These are phyloP conservation scores for Leptodactylus fuscus DNA, from an alignment of 2,113 vertebrate species.

Conservation along the genomic window DNA sequence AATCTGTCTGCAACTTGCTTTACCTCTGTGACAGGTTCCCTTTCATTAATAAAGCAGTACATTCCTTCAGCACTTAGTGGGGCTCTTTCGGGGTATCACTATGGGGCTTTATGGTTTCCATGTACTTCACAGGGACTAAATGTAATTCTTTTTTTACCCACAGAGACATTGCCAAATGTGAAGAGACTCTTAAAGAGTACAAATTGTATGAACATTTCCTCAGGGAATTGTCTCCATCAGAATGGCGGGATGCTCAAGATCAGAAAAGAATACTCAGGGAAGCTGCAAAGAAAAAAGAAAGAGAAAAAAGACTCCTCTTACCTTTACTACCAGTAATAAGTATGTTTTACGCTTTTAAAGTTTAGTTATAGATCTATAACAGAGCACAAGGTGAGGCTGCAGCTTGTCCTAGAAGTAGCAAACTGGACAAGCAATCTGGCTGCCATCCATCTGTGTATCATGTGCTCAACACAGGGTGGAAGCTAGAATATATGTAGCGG, in stretches of 20 bases:
- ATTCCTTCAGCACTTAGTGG: background rate
- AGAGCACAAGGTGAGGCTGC: background rate
- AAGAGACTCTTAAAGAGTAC: conserved; percentile 70
- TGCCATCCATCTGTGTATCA: background rate
- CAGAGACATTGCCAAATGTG: conserved; percentile 71
- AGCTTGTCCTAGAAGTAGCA: background rate
- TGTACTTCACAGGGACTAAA: background rate
- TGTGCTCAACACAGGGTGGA: background rate
- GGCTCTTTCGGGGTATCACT: background rate
- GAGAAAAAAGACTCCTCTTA: background rate
- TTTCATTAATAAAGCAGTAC: too few species aligned
- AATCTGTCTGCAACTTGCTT: too few species aligned
- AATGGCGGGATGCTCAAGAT: conserved; percentile 67
- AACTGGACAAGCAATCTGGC: background rate
- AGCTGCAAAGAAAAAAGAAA: conserved; percentile 35
- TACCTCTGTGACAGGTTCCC: too few species aligned
- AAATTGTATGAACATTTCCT: conserved; percentile 70
- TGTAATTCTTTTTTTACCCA: conserved; percentile 58
- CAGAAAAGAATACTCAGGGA: conserved; percentile 51
- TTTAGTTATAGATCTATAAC: background rate
- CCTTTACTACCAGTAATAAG: conserved; percentile 52
- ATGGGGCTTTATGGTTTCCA: background rate
- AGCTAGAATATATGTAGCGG: background rate
- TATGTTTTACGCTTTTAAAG: conserved; percentile 54
- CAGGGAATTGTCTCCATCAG: conserved; percentile 67